These are phyloP conservation scores for Sarcophaga caerulescens DNA, from an alignment of 2,888 invertebrate genomes.

Conservation along the genomic window DNA sequence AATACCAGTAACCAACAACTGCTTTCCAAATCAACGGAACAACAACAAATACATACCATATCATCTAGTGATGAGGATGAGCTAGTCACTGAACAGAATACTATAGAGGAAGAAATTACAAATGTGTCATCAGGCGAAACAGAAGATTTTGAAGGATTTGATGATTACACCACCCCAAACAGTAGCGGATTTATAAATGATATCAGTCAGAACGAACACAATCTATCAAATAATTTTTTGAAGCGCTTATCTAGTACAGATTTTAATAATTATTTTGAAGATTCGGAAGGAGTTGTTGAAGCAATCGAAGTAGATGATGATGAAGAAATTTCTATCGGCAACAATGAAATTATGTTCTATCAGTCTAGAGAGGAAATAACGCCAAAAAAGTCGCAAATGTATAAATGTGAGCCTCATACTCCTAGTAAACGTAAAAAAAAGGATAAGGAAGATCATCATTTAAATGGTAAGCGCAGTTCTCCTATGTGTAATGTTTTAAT, in stretches of 20 bases:
- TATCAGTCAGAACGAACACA: conserved; percentile 18
- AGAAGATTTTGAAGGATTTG: conserved; percentile 58
- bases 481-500: too few relatives aligned
- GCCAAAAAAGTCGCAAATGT: conserved; percentile 14
- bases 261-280: conserved; percentile 33
- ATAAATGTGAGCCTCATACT: conserved; percentile 30
- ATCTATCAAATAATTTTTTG: conserved; percentile 13
- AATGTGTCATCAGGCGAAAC: conserved; percentile 38
- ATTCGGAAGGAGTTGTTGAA: conserved; percentile 37
- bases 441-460: conserved; percentile 13
- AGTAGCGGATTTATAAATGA: conserved; percentile 32
- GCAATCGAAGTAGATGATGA: conserved; percentile 52
- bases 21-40: neutral
- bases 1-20: neutral
- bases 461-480: conserved; percentile 39
- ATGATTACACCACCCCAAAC: conserved; percentile 32
- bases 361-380: conserved; percentile 3
- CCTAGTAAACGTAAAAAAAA: conserved; percentile 54
- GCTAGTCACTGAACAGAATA: conserved; percentile 4
- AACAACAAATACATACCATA: conserved; percentile 63
- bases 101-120: conserved; percentile 15
- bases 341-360: conserved; percentile 28
- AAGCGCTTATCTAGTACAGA: conserved; percentile 35
- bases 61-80: conserved; percentile 61
- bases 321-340: conserved; percentile 36